A percentile compares a stretch with the other conserved stretches of the same genome.
Conservation (phyloP, 2,797 vertebrate genomes). For the Onychomys arenicola region DNA sequence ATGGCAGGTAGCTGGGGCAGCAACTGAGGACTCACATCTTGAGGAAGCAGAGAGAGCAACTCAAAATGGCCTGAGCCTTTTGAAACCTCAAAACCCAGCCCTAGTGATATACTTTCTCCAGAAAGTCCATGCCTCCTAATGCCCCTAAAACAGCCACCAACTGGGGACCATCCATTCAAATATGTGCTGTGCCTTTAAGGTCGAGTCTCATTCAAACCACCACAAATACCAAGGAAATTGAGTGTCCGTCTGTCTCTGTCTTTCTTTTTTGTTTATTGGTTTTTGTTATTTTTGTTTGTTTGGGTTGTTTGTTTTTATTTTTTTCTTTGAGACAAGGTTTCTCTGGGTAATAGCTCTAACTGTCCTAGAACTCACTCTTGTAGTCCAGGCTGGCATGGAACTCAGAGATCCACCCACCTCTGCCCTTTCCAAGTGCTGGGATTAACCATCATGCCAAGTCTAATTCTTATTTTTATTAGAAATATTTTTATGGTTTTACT, state of each 20-base stretch:
- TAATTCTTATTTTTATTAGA: conserved; percentile 7
- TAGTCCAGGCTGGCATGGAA: background rate
- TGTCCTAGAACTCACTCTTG: background rate
- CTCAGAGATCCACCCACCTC: background rate
- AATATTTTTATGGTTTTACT: background rate
- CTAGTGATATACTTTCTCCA: background rate
- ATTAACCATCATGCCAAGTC: background rate
- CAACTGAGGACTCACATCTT: background rate
- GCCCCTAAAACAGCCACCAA: background rate
- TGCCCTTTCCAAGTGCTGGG: background rate
- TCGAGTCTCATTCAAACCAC: background rate
- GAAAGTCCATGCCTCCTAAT: background rate
- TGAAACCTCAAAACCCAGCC: background rate
- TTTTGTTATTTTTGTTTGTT: background rate
- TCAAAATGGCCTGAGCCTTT: background rate
- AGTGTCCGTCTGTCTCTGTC: background rate
- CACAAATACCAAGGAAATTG: background rate
- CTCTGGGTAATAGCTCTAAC: background rate
- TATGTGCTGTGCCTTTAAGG: too few relatives aligned
- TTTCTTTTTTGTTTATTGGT: background rate
- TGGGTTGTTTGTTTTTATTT: background rate
- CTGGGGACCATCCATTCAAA: background rate
- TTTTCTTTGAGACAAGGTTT: background rate
- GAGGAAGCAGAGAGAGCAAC: background rate
- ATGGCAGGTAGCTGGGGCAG: background rate